These are phyloP conservation scores for Perccottus glenii DNA, from an alignment of 2,113 vertebrate genomes.

Conservation along the genomic window DNA sequence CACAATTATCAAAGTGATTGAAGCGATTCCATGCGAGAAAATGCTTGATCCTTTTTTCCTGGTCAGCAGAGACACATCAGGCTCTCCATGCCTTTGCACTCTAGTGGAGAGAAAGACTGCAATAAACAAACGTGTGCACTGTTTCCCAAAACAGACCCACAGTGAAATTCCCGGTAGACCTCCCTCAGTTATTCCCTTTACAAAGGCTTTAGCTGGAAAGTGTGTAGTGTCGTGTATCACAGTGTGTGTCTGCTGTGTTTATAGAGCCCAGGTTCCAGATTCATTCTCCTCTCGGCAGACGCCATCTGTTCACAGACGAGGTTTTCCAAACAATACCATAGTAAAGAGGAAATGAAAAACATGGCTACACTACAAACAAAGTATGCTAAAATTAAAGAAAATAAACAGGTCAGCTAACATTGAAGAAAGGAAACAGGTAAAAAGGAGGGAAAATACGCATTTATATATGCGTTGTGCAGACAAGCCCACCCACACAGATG, in stretches of 20 bases:
- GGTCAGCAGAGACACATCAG: conserved; percentile 32
- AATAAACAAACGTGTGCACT: conserved; percentile 57
- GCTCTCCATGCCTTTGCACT: conserved; percentile 36
- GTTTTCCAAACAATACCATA: conserved; percentile 73
- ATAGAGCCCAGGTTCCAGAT: conserved; percentile 62
- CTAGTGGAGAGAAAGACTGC: conserved; percentile 43
- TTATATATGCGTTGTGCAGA: background rate
- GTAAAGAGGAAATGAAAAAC: conserved; percentile 48
- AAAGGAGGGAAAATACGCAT: conserved; percentile 2
- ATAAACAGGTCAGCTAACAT: conserved; percentile 13
- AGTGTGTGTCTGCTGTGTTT: conserved; percentile 30
- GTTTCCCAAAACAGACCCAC: conserved; percentile 59
- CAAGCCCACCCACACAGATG: background rate
- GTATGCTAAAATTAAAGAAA: conserved; percentile 13
- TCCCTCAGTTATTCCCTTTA: conserved; percentile 49
- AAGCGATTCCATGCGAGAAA: conserved; percentile 29
- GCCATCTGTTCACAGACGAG: conserved; percentile 77
- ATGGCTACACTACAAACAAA: conserved; percentile 51
- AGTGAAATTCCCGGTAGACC: conserved; percentile 61
- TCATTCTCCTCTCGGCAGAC: conserved; percentile 68
- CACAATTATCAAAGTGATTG: conserved; percentile 57
- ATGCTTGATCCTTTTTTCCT: conserved; percentile 33
- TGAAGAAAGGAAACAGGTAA: conserved; percentile 7
- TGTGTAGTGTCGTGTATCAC: conserved; percentile 9
- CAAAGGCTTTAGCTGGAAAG: conserved; percentile 55